These are phyloP conservation scores for Epinephelus fuscoguttatus DNA, from an alignment of 2,113 vertebrate genomes.

Conservation along the genomic window DNA sequence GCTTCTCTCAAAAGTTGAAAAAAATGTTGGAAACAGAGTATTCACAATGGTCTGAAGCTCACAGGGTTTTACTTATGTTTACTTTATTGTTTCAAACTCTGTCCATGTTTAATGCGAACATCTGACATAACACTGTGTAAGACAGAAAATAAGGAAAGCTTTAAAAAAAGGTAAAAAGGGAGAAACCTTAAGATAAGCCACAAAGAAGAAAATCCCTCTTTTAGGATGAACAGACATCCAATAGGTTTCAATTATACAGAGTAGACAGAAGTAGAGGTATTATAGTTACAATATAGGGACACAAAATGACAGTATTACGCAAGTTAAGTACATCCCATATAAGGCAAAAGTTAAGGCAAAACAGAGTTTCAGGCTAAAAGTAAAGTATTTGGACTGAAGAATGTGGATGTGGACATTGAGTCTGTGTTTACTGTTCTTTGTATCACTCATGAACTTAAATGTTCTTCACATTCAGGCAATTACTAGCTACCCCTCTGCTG, in stretches of 20 bases:
- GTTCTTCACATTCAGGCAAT: conserved; percentile 27
- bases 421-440: conserved; percentile 7
- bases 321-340: not conserved
- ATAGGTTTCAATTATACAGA: not conserved
- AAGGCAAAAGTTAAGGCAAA: not conserved
- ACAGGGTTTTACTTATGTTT: no score
- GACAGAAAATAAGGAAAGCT: not conserved
- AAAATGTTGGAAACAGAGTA: no score
- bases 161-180: not conserved
- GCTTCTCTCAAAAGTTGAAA: no score
- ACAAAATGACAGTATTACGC: not conserved
- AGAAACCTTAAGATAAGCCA: not conserved
- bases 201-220: not conserved
- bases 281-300: not conserved
- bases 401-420: not conserved
- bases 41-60: no score
- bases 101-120: no score
- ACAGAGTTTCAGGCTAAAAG: not conserved
- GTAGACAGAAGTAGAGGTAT: not conserved
- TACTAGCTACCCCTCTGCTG: conserved; percentile 3
- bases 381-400: not conserved
- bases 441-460: not conserved
- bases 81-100: no score
- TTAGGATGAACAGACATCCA: not conserved
- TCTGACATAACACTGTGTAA: no score